Evolutionary conservation across 2,888 invertebrate species (phyloP).

Genomic region (Drosophila lutescens): DNA sequence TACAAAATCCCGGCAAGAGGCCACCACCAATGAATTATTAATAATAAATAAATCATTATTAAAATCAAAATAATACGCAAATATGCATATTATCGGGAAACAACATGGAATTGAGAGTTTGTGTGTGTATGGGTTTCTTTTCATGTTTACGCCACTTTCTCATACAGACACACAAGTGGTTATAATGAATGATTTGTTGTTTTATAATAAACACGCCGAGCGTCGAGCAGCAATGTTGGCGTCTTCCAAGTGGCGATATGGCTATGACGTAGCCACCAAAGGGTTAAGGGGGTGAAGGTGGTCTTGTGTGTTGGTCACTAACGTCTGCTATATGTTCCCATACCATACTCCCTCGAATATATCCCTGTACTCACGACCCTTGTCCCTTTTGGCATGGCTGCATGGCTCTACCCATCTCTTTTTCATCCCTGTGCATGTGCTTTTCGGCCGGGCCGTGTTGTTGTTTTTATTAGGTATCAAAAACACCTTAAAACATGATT

Average conservation of each 20-base stretch:
- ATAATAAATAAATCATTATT: slow-evolving; percentile 84
- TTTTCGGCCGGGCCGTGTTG: slow-evolving; percentile 55
- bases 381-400: slow-evolving; percentile 69
- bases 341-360: slow-evolving; percentile 21
- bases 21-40: slow-evolving; percentile 83
- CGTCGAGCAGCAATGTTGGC: slow-evolving; percentile 59
- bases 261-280: slow-evolving; percentile 65
- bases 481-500: slow-evolving; percentile 81
- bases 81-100: slow-evolving; percentile 77
- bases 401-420: slow-evolving; percentile 6
- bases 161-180: slow-evolving; percentile 75
- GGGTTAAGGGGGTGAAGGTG: slow-evolving; percentile 32
- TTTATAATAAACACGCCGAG: slow-evolving; percentile 82
- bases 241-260: slow-evolving; percentile 36
- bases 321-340: slow-evolving; percentile 17
- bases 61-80: slow-evolving; percentile 82
- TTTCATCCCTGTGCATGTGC: slow-evolving; percentile 20
- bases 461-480: slow-evolving; percentile 81
- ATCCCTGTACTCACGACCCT: slow-evolving; percentile 39
- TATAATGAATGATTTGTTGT: slow-evolving; percentile 83
- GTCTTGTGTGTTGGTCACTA: slow-evolving; percentile 36
- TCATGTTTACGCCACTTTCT: slow-evolving; percentile 80
- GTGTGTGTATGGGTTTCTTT: slow-evolving; percentile 66
- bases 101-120: slow-evolving; percentile 29
- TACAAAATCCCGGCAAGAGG: slow-evolving; percentile 53